phyloP scores from a whole-genome alignment of 2,888 invertebrate species.

The Tachina lurida region DNA sequence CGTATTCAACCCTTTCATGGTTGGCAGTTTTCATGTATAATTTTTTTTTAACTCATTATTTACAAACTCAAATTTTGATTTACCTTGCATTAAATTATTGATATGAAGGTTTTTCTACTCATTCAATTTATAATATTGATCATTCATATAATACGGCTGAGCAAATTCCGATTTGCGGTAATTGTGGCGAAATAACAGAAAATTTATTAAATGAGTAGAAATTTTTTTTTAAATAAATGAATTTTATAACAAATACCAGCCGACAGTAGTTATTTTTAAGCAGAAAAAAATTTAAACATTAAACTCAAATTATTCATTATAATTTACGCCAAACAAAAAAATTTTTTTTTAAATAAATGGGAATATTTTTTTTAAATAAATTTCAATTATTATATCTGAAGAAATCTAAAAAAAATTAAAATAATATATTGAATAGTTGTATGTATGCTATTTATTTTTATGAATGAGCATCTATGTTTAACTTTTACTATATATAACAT shows the following conservation, averaged over 20 bases:
- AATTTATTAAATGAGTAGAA: background rate
- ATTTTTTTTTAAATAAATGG: no score
- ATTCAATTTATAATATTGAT: constrained; percentile 5
- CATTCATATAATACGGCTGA: background rate
- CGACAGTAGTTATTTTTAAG: background rate
- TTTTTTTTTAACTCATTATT: constrained; percentile 7
- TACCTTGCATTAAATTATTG: constrained; percentile 11
- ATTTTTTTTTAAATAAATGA: constrained; percentile 15
- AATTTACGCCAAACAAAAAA: background rate
- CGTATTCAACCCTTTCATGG: background rate
- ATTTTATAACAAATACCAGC: background rate
- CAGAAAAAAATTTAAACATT: background rate
- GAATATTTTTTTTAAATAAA: background rate
- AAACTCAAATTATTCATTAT: background rate
- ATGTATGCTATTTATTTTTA: no score
- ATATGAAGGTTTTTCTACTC: constrained; percentile 25
- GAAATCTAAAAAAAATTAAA: no score
- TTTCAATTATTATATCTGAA: background rate
- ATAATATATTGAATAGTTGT: no score
- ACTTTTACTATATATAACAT: no score
- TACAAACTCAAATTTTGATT: background rate
- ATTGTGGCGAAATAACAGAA: constrained; percentile 2
- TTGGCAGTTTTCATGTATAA: background rate
- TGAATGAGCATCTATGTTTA: no score
- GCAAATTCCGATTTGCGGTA: constrained; percentile 1